phyloP scores from a whole-genome alignment of 2,888 invertebrate species.

The Pristionchus japonicus region DNA sequence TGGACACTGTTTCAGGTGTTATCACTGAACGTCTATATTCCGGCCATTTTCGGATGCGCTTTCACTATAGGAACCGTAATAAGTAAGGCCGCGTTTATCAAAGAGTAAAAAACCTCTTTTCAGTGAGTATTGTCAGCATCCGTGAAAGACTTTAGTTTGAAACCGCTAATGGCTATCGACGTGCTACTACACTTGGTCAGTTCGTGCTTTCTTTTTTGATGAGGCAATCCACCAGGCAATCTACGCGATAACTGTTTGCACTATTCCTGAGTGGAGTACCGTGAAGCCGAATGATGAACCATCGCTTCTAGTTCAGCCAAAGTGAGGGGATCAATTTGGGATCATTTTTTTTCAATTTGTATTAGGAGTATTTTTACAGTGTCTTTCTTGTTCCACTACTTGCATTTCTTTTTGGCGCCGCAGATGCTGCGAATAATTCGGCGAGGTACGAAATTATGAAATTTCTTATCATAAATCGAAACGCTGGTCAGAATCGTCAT shows the following conservation, averaged over 20 bases:
- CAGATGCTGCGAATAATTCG: not conserved
- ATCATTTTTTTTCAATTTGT: too few species aligned
- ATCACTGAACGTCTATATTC: not conserved
- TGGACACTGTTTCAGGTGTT: not conserved
- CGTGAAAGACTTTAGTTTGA: not conserved
- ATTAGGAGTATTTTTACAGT: not conserved
- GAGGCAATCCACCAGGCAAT: not conserved
- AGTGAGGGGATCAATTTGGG: too few species aligned
- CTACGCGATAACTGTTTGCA: not conserved
- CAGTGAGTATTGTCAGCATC: slow-evolving; percentile 19
- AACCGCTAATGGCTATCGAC: not conserved
- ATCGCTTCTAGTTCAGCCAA: not conserved
- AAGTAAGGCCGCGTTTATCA: not conserved
- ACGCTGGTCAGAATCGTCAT: not conserved
- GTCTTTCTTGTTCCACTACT: not conserved
- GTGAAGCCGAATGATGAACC: not conserved
- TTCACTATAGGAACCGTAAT: not conserved
- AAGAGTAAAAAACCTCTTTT: not conserved
- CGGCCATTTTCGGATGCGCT: not conserved
- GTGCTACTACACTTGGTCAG: not conserved
- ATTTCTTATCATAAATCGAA: not conserved
- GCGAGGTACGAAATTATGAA: not conserved
- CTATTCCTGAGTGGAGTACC: not conserved
- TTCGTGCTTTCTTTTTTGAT: not conserved
- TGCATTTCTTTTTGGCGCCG: not conserved